phyloP scores from a whole-genome alignment of 2,888 invertebrate genomes.

The Gortyna flavago region DNA sequence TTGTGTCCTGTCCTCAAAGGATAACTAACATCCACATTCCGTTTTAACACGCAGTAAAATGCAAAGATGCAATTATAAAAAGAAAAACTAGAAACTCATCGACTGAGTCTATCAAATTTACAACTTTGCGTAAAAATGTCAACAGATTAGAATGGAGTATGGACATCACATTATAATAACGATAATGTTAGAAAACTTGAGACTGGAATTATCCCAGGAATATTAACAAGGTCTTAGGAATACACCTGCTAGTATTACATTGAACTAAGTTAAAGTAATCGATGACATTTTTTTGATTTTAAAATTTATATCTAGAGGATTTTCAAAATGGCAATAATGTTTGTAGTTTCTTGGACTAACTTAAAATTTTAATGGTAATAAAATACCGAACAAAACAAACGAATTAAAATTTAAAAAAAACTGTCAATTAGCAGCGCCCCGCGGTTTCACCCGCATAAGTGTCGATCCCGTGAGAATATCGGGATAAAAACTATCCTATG shows the following conservation, averaged over 20 bases:
- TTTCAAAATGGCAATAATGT: neutral
- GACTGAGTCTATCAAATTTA: constrained; percentile 35
- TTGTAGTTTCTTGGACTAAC: neutral
- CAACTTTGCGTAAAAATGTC: constrained; percentile 51
- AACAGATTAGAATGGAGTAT: constrained; percentile 52
- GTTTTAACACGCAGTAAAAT: constrained; percentile 36
- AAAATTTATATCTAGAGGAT: neutral
- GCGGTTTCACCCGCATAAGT: too few species aligned
- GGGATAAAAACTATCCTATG: too few species aligned
- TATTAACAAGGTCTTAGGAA: constrained; percentile 31
- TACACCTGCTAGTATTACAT: constrained; percentile 22
- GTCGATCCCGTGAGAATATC: too few species aligned
- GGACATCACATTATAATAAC: constrained; percentile 34
- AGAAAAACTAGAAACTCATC: constrained; percentile 6
- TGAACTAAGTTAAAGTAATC: constrained; percentile 23
- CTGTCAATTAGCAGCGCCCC: too few species aligned
- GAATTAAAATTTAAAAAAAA: too few species aligned
- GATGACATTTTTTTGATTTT: constrained; percentile 13
- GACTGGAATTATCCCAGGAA: constrained; percentile 30
- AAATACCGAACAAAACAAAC: neutral
- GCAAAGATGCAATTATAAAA: constrained; percentile 20
- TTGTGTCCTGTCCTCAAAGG: neutral
- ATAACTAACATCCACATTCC: constrained; percentile 7
- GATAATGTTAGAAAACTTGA: constrained; percentile 30
- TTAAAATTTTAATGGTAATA: neutral